These are phyloP conservation scores for Enchytraeus crypticus DNA, from an alignment of 2,888 invertebrate genomes.

Conservation along the genomic window DNA sequence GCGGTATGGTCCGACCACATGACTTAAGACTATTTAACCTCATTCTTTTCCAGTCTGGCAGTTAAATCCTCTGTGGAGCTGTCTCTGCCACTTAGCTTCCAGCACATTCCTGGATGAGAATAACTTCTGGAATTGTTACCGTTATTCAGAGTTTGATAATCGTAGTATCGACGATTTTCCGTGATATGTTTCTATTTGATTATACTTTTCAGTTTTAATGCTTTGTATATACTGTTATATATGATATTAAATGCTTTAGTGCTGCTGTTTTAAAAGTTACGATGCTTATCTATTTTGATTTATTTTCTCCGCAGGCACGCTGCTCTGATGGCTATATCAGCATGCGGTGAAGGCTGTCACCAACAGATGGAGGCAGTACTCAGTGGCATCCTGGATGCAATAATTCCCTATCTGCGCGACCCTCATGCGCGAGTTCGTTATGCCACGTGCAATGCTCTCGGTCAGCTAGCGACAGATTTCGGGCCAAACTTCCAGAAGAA, in stretches of 20 bases:
- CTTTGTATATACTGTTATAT: not conserved
- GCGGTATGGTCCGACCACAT: no score
- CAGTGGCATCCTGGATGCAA: conserved; percentile 82
- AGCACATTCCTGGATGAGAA: no score
- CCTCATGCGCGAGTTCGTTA: conserved; percentile 56
- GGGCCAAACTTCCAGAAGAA: conserved; percentile 93
- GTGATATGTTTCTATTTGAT: not conserved
- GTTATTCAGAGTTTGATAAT: no score
- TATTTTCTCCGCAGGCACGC: conserved; percentile 65
- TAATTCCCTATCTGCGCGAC: conserved; percentile 75
- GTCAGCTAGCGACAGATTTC: conserved; percentile 98
- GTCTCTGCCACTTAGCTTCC: no score
- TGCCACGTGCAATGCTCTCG: conserved; percentile 95
- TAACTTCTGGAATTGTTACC: no score
- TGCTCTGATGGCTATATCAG: conserved; percentile 95
- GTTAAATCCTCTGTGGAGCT: no score
- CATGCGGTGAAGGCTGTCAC: conserved; percentile 95
- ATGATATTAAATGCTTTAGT: not conserved
- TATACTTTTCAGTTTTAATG: not conserved
- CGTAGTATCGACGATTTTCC: no score
- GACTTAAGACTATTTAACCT: no score
- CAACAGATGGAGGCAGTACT: conserved; percentile 94
- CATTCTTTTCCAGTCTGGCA: no score
- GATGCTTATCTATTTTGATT: conserved; percentile 3
- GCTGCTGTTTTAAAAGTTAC: no score